phyloP scores from a whole-genome alignment of 37 sponge, comb jelly and placozoan species.

The Lycopodina hypogea region DNA sequence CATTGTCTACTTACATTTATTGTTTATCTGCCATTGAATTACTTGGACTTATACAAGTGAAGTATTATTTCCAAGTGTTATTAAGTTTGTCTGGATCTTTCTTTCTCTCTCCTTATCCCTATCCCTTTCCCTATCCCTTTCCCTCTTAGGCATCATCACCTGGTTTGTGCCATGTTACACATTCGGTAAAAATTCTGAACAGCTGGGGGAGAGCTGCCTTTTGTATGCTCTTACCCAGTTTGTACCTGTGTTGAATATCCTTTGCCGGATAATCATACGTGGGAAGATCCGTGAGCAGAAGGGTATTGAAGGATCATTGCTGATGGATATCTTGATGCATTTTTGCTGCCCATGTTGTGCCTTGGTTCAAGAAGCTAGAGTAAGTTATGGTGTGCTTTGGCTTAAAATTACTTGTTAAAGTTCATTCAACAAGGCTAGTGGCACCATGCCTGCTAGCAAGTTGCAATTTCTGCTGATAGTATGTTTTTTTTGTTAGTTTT shows the following conservation, averaged over 20 bases:
- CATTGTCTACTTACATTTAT: not conserved
- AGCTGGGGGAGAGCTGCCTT: constrained; percentile 65
- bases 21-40: no score
- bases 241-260: constrained; percentile 59
- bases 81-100: not conserved
- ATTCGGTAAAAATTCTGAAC: constrained; percentile 68
- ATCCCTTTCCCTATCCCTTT: not conserved
- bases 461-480: no score
- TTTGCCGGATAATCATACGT: constrained; percentile 34
- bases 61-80: not conserved
- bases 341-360: constrained; percentile 12
- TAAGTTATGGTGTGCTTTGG: not conserved
- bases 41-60: no score
- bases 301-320: constrained; percentile 67
- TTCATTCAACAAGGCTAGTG: not conserved
- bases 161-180: constrained; percentile 68
- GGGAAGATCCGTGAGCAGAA: constrained; percentile 73
- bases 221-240: constrained; percentile 54
- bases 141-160: constrained; percentile 60
- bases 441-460: not conserved
- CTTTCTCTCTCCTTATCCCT: not conserved
- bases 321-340: constrained; percentile 32
- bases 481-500: no score
- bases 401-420: not conserved
- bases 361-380: constrained; percentile 26